These are phyloP conservation scores for Aradus depressus DNA, from an alignment of 2,888 invertebrate genomes.

Conservation along the genomic window DNA sequence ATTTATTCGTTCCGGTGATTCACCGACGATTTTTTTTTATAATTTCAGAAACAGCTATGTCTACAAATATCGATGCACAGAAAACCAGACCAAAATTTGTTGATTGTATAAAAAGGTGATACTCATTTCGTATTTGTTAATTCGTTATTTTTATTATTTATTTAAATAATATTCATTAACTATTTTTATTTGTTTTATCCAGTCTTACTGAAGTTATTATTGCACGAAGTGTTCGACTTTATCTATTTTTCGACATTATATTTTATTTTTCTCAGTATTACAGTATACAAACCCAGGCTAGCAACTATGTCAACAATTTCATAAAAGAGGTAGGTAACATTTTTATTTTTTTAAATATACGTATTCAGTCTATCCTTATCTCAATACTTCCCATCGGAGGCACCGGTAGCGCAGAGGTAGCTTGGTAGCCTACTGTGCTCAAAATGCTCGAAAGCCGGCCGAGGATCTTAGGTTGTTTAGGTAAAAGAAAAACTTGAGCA, in stretches of 20 bases:
- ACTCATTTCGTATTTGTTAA: not conserved
- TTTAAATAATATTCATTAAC: not conserved
- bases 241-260: not conserved
- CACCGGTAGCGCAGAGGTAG: too few species aligned
- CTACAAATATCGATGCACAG: slow-evolving; percentile 9
- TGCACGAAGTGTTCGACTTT: slow-evolving; percentile 1
- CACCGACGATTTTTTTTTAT: too few species aligned
- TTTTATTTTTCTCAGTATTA: slow-evolving; percentile 5
- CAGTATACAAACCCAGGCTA: not conserved
- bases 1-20: too few species aligned
- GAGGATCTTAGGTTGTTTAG: too few species aligned
- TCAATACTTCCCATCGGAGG: too few species aligned
- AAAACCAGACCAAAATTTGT: not conserved
- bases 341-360: not conserved
- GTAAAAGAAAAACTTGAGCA: too few species aligned
- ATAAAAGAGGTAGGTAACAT: slow-evolving; percentile 1
- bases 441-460: too few species aligned
- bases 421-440: too few species aligned
- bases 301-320: slow-evolving; percentile 1
- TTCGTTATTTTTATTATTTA: not conserved
- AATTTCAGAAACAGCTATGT: slow-evolving; percentile 13
- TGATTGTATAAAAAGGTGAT: slow-evolving; percentile 7
- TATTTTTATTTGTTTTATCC: slow-evolving; percentile 3
- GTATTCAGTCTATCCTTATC: not conserved
- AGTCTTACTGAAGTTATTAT: slow-evolving; percentile 14